phyloP scores from a whole-genome alignment of 2,888 invertebrate species.

The Limnephilus lunatus region DNA sequence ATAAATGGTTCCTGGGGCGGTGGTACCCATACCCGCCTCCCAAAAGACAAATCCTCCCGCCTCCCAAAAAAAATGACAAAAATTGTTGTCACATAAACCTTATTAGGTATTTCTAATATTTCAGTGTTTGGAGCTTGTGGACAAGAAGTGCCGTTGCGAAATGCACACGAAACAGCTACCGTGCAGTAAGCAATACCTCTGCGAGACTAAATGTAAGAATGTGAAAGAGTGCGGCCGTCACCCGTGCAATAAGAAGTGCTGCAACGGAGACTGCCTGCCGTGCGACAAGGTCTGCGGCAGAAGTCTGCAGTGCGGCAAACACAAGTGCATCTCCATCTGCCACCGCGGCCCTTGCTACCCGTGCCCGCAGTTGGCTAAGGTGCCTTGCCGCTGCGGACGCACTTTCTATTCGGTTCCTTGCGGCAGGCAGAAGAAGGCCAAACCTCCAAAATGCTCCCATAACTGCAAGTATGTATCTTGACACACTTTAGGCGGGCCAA shows the following conservation, averaged over 20 bases:
- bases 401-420: conserved; percentile 90
- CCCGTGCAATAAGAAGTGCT: conserved; percentile 93
- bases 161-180: conserved; percentile 88
- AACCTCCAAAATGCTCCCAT: conserved; percentile 87
- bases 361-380: conserved; percentile 83
- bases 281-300: conserved; percentile 92
- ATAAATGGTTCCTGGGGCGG: too few relatives aligned
- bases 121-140: conserved; percentile 81
- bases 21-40: too few relatives aligned
- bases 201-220: conserved; percentile 92
- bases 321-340: conserved; percentile 89
- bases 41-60: too few relatives aligned
- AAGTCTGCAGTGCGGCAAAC: conserved; percentile 89
- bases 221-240: conserved; percentile 91
- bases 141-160: conserved; percentile 90
- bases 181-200: conserved; percentile 90
- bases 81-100: background rate
- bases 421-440: conserved; percentile 86
- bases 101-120: conserved; percentile 62
- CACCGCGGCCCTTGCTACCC: conserved; percentile 92
- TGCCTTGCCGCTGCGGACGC: conserved; percentile 89
- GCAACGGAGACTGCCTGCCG: conserved; percentile 88
- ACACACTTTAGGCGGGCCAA: too few relatives aligned
- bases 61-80: background rate
- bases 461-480: conserved; percentile 80